Evolutionary conservation across 2,888 invertebrate species (phyloP).

Genomic region (Hedya salicella): DNA sequence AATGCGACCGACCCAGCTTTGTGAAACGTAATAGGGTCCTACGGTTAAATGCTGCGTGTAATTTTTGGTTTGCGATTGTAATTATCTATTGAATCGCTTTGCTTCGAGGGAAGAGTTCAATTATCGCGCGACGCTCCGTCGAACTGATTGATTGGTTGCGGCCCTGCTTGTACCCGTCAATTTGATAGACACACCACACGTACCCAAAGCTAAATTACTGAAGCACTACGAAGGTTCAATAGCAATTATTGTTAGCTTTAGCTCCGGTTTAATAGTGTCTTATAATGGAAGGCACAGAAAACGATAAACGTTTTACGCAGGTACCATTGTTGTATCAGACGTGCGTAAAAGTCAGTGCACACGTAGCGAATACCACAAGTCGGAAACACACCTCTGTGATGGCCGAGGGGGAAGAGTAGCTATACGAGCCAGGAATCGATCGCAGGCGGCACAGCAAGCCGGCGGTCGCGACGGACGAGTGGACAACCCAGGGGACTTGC

Average conservation of each 20-base stretch:
- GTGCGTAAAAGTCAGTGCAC: slow-evolving; percentile 34
- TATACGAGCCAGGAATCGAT: slow-evolving; percentile 61
- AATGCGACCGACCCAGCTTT: slow-evolving; percentile 76
- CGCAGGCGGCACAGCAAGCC: slow-evolving; percentile 51
- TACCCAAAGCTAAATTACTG: slow-evolving; percentile 67
- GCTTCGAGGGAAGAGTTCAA: slow-evolving; percentile 79
- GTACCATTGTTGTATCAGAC: slow-evolving; percentile 4
- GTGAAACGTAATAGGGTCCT: slow-evolving; percentile 79
- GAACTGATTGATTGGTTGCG: slow-evolving; percentile 81
- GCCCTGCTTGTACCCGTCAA: slow-evolving; percentile 70
- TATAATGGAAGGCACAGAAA: not conserved
- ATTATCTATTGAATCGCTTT: slow-evolving; percentile 79
- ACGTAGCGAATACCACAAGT: slow-evolving; percentile 34
- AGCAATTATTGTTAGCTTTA: slow-evolving; percentile 26
- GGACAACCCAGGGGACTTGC: slow-evolving; percentile 72
- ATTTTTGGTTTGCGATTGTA: slow-evolving; percentile 84
- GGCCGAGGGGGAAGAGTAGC: slow-evolving; percentile 55
- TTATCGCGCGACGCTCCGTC: slow-evolving; percentile 76
- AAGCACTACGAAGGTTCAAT: slow-evolving; percentile 55
- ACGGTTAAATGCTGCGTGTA: slow-evolving; percentile 80
- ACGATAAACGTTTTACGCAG: slow-evolving; percentile 11
- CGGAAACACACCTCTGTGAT: slow-evolving; percentile 36
- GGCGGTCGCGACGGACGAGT: slow-evolving; percentile 55
- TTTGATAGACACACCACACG: slow-evolving; percentile 69
- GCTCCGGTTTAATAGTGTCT: slow-evolving; percentile 8